Evolutionary conservation across 92 coral and sea anemone genomes (phyloP).

Genomic region (Paramuricea clavata): DNA sequence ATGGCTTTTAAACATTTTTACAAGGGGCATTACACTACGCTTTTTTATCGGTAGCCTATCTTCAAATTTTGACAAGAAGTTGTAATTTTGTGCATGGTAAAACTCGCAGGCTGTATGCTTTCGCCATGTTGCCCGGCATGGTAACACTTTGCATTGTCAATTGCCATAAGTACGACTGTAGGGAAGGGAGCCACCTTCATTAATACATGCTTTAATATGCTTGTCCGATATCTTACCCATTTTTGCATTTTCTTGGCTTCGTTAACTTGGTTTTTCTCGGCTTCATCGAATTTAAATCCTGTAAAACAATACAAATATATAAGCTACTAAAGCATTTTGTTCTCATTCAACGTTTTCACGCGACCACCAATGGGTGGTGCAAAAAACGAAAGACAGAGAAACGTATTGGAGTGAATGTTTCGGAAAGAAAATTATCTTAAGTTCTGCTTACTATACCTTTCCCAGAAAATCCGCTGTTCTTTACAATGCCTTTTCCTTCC

Average conservation of each 20-base stretch:
- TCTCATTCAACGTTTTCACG: background rate
- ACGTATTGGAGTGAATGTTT: background rate
- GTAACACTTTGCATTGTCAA: no score
- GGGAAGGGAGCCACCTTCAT: no score
- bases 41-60: no score
- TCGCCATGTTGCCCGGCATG: no score
- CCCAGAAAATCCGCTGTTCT: constrained; percentile 96
- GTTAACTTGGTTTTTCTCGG: constrained; percentile 83
- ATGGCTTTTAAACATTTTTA: no score
- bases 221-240: constrained; percentile 75
- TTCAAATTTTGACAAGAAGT: no score
- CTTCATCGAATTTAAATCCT: constrained; percentile 98
- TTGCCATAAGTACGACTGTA: no score
- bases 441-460: constrained; percentile 76
- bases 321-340: no score
- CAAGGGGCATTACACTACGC: no score
- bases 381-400: background rate
- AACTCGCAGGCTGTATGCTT: no score
- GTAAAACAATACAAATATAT: background rate
- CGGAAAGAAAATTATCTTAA: no score
- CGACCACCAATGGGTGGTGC: background rate
- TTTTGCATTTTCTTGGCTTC: constrained; percentile 97
- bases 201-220: background rate
- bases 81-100: no score
- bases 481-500: constrained; percentile 93